These are phyloP conservation scores for Seriola dumerili DNA, from an alignment of 2,113 vertebrate species.

Conservation along the genomic window DNA sequence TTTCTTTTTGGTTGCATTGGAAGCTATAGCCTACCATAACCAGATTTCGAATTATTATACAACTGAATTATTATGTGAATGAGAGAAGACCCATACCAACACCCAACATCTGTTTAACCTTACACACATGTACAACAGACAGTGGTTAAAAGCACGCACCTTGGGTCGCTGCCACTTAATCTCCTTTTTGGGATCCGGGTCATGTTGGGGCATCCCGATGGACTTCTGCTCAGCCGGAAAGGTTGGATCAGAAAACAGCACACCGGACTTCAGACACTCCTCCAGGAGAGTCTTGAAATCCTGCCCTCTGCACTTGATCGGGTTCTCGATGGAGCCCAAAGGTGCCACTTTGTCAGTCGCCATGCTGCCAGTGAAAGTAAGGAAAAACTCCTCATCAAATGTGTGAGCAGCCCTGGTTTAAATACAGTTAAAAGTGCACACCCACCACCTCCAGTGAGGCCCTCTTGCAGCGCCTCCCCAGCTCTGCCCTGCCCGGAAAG, in stretches of 20 bases:
- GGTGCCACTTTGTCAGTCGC: constrained; percentile 22
- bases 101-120: neutral
- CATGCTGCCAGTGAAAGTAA: constrained; percentile 50
- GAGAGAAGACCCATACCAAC: neutral
- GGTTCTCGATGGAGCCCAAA: constrained; percentile 78
- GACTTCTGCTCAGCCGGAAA: constrained; percentile 81
- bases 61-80: neutral
- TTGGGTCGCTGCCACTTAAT: constrained; percentile 83
- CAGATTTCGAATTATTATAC: neutral
- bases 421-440: constrained; percentile 47
- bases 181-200: constrained; percentile 78
- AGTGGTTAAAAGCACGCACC: constrained; percentile 44
- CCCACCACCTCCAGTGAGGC: constrained; percentile 37
- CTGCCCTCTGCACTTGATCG: constrained; percentile 73
- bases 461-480: constrained; percentile 50
- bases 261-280: constrained; percentile 64
- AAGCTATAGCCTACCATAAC: neutral
- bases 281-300: constrained; percentile 65
- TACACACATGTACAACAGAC: neutral
- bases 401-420: constrained; percentile 41
- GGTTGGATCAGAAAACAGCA: constrained; percentile 78
- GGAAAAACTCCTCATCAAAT: neutral
- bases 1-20: neutral
- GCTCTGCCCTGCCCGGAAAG: constrained; percentile 39
- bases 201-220: constrained; percentile 74